Evolutionary conservation across 2,113 vertebrate genomes (phyloP), one percentile per base, ranked within the genome.

Genomic region (Pseudorasbora parva): DNA sequence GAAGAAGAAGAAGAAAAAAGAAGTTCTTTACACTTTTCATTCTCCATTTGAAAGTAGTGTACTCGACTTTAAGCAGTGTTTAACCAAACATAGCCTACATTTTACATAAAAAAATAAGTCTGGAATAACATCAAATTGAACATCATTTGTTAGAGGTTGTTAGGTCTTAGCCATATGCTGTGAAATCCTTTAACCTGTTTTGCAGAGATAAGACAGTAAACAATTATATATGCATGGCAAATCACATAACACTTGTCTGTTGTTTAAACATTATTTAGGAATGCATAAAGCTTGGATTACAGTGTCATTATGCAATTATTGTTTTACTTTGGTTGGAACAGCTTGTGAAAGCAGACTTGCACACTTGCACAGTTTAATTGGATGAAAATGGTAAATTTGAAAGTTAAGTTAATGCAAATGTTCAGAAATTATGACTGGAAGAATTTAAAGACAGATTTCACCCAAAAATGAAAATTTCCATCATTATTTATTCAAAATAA

Each of bases 201-300:
- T 14, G 8, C 43, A 64, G 41, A 64, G 77, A 79, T 79, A 21
- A 78, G 41, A 47, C 76, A 47, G 9, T 64, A 43, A 41, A 25
- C 41, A 5, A 62, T 79, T 62, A 78, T 27, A 0, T 5, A 49
- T 62, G 37, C 5, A 1, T 64, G 8, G 45, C 23, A 27, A 59
- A 78, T 23, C 10, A 23, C 30, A n/a, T 43, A 47, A 51, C 15
- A 2, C 41, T 47, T 9, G 56, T 47, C 57, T 64, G 37, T 78
- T 59, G 54, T 41, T 77, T 37, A 23, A 37, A 37, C 30, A 60
- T 25, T 43, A 59, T 1, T 43, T 59, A 43, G 8, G 12, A 43
- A 25, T 60, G 33, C 33, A 78, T 23, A 37, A 41, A 37, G n/a
- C 33, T 78, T 23, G 14, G 56, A 60, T 37, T 78, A 43, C 37